phyloP scores from a whole-genome alignment of 2,113 vertebrate genomes.

The Hassar affinis region DNA sequence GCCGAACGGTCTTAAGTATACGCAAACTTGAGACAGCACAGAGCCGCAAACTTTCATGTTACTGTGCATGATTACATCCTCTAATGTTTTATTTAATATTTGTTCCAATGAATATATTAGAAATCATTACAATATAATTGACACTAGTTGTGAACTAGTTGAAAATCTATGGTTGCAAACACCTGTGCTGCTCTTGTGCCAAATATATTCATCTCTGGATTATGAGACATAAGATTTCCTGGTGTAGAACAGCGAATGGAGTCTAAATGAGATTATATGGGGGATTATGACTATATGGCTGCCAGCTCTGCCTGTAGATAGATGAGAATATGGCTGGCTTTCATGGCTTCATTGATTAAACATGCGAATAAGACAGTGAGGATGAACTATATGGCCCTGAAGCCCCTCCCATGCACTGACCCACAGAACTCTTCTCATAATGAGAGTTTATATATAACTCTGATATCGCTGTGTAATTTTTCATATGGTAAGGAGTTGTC shows the following conservation, averaged over 20 bases:
- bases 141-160: background rate
- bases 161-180: constrained; percentile 1
- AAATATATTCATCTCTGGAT: constrained; percentile 42
- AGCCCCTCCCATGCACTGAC: constrained; percentile 16
- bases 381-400: background rate
- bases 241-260: constrained; percentile 15
- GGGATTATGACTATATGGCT: constrained; percentile 26
- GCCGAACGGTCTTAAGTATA: background rate
- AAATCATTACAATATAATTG: background rate
- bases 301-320: constrained; percentile 6
- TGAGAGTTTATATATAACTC: constrained; percentile 29
- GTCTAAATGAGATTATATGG: constrained; percentile 40
- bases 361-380: constrained; percentile 15
- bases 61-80: background rate
- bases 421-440: constrained; percentile 16
- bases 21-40: background rate
- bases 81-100: background rate
- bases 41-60: background rate
- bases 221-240: constrained; percentile 40
- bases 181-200: constrained; percentile 14
- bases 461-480: constrained; percentile 10
- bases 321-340: constrained; percentile 27
- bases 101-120: background rate
- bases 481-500: background rate
- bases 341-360: constrained; percentile 37